These are phyloP conservation scores for Tragulus kanchil DNA, from an alignment of 2,113 vertebrate genomes.

Conservation along the genomic window DNA sequence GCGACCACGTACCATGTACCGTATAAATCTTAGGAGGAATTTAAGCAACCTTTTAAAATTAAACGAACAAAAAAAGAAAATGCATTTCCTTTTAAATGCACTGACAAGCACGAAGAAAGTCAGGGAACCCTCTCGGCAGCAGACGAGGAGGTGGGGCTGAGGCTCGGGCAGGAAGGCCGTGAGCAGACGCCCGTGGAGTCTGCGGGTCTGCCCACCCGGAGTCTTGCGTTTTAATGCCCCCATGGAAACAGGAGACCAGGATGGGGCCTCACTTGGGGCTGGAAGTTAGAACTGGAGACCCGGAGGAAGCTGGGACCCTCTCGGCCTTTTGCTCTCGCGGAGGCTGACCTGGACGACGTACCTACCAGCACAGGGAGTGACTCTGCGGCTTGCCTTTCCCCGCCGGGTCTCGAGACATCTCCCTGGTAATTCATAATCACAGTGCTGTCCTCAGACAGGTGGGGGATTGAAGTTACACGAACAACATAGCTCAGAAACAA, in stretches of 20 bases:
- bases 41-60: neutral
- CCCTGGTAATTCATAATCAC: neutral
- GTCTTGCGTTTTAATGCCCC: neutral
- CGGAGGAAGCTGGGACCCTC: rapidly evolving
- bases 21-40: neutral
- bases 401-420: neutral
- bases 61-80: neutral
- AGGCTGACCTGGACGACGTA: neutral
- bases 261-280: neutral
- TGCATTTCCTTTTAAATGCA: neutral
- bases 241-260: neutral
- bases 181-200: rapidly evolving
- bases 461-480: neutral
- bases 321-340: neutral
- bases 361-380: neutral
- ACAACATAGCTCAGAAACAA: neutral
- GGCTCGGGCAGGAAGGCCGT: rapidly evolving
- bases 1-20: neutral
- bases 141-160: neutral
- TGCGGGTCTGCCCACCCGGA: neutral
- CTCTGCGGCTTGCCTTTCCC: neutral
- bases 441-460: neutral
- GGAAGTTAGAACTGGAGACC: neutral
- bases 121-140: neutral
- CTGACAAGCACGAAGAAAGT: neutral